A percentile compares a stretch with the other conserved stretches of the same genome.
phyloP scores from a whole-genome alignment of 2,888 invertebrate genomes.

The Lathronympha strigana region DNA sequence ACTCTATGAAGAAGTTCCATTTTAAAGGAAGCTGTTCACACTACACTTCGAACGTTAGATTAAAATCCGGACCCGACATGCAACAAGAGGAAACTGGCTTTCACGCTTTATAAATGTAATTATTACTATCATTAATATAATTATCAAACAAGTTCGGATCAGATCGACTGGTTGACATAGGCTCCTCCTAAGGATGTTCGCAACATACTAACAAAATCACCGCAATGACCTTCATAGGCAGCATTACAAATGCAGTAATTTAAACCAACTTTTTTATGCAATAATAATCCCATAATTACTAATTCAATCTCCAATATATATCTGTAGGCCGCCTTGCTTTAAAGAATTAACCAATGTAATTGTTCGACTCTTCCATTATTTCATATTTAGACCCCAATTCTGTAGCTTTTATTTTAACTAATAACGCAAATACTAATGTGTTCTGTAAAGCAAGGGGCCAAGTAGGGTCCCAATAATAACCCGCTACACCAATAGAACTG shows the following conservation, averaged over 20 bases:
- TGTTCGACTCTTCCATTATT: background rate
- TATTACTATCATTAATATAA: too few relatives aligned
- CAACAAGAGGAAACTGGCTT: too few relatives aligned
- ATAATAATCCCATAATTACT: conserved; percentile 43
- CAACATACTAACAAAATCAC: conserved; percentile 32
- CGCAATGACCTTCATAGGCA: conserved; percentile 47
- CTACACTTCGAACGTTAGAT: too few relatives aligned
- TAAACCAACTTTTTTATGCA: conserved; percentile 47
- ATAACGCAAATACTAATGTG: background rate
- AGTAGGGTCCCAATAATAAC: conserved; percentile 65
- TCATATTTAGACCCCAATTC: background rate
- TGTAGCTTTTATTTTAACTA: background rate
- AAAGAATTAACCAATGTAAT: conserved; percentile 16
- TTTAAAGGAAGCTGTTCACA: too few relatives aligned
- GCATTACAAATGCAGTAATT: conserved; percentile 48
- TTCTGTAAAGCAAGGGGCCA: conserved; percentile 59
- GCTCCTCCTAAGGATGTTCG: too few relatives aligned
- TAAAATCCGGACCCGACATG: too few relatives aligned
- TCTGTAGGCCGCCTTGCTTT: conserved; percentile 28
- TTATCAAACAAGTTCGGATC: too few relatives aligned
- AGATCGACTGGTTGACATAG: too few relatives aligned
- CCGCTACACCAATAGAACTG: conserved; percentile 74
- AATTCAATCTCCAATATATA: conserved; percentile 32
- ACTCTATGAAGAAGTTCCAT: too few relatives aligned
- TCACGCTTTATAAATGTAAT: too few relatives aligned